A percentile compares a stretch with the other conserved stretches of the same genome.
Evolutionary conservation across 1,140 invertebrate genomes (phyloP).

Genomic region (Penaeus vannamei): DNA sequence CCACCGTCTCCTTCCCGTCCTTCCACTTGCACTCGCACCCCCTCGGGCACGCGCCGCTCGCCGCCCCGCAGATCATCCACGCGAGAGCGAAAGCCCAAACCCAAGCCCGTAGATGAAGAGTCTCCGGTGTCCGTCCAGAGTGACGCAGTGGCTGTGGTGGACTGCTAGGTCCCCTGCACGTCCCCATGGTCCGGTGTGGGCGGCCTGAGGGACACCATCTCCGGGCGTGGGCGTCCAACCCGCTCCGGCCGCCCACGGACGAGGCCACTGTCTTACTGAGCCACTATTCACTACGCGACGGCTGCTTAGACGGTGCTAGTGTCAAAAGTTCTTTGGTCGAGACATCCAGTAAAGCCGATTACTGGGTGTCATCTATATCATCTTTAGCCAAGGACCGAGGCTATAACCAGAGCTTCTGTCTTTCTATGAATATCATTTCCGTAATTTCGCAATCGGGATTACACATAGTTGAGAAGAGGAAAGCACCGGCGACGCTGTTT

Average conservation of each 20-base stretch:
- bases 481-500: too few relatives aligned
- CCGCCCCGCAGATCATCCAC: slow-evolving; percentile 42
- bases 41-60: slow-evolving; percentile 77
- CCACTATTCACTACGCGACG: not conserved
- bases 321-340: too few relatives aligned
- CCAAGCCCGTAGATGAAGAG: slow-evolving; percentile 35
- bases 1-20: slow-evolving; percentile 89
- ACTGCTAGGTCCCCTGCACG: slow-evolving; percentile 43
- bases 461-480: too few relatives aligned
- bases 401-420: too few relatives aligned
- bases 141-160: slow-evolving; percentile 29
- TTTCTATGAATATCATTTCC: too few relatives aligned
- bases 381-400: too few relatives aligned
- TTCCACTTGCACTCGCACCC: slow-evolving; percentile 93
- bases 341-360: too few relatives aligned
- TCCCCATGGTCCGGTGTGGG: slow-evolving; percentile 42
- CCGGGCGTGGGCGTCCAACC: slow-evolving; percentile 1
- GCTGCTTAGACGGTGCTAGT: not conserved
- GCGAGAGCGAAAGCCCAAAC: slow-evolving; percentile 44
- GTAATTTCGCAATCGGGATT: too few relatives aligned
- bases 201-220: slow-evolving; percentile 18
- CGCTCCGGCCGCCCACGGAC: not conserved
- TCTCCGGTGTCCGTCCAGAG: slow-evolving; percentile 46
- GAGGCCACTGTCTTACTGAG: not conserved
- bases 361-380: too few relatives aligned